Evolutionary conservation across 2,113 vertebrate species (phyloP).

Genomic region (Chaetura pelagica): DNA sequence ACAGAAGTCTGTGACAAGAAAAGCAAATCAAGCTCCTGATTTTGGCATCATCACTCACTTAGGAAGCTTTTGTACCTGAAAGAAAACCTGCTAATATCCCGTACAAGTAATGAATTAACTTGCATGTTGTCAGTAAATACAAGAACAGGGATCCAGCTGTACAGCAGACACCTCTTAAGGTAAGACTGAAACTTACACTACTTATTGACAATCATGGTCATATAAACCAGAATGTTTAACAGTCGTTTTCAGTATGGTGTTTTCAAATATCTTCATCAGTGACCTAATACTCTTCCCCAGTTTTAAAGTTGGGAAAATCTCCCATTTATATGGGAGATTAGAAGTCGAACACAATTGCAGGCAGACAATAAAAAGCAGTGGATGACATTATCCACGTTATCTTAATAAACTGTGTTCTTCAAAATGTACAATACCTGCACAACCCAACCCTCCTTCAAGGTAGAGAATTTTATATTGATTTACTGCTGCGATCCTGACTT

Average conservation of each 20-base stretch:
- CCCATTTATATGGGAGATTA: background rate
- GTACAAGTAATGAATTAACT: background rate
- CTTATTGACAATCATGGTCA: background rate
- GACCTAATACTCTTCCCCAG: background rate
- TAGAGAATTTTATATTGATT: background rate
- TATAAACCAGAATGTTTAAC: background rate
- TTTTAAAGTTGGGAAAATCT: background rate
- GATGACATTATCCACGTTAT: background rate
- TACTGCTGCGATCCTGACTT: background rate
- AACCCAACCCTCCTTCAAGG: background rate
- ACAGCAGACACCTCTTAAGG: background rate
- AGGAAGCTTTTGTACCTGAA: background rate
- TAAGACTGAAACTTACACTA: background rate
- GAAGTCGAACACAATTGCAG: background rate
- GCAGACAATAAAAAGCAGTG: background rate
- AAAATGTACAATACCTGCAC: background rate
- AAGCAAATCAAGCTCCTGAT: background rate
- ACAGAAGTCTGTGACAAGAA: background rate
- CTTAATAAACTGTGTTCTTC: background rate
- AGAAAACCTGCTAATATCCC: background rate
- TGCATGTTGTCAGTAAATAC: background rate
- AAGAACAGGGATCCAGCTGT: background rate
- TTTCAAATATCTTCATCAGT: background rate
- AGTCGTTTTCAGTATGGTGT: background rate
- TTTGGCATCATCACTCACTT: background rate